Evolutionary conservation across 2,113 vertebrate species (phyloP).

Genomic region (Thalassoma bifasciatum): DNA sequence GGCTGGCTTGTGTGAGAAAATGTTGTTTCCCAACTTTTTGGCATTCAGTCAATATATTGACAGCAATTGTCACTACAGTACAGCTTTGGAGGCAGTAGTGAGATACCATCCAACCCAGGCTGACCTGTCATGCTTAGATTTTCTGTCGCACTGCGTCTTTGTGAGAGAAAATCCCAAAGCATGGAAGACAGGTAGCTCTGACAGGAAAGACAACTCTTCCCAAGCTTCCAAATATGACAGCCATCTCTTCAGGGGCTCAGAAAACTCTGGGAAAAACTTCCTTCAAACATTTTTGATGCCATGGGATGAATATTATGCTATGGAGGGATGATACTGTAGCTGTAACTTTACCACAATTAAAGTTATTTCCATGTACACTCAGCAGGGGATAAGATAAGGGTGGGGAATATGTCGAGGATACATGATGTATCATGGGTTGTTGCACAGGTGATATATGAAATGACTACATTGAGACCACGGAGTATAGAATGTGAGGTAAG

Average conservation of each 20-base stretch:
- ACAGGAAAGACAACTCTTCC: constrained; percentile 50
- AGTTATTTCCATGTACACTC: not conserved
- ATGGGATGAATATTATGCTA: constrained; percentile 3
- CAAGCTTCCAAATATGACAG: constrained; percentile 25
- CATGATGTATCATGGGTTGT: too few species aligned
- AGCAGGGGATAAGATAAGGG: not conserved
- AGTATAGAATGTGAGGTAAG: too few species aligned
- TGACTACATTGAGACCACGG: too few species aligned
- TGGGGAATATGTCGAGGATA: too few species aligned
- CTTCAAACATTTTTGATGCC: constrained; percentile 25
- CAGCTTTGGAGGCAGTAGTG: constrained; percentile 59
- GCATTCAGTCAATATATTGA: constrained; percentile 84
- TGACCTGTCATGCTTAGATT: constrained; percentile 68
- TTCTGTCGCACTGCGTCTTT: constrained; percentile 53
- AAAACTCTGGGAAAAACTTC: constrained; percentile 29
- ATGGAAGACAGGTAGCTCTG: constrained; percentile 51
- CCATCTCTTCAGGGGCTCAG: constrained; percentile 27
- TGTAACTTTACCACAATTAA: constrained; percentile 9
- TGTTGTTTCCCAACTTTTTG: constrained; percentile 81
- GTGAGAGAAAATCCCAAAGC: constrained; percentile 62
- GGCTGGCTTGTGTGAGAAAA: constrained; percentile 68
- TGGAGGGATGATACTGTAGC: not conserved
- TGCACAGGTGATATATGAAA: too few species aligned
- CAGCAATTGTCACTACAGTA: constrained; percentile 76
- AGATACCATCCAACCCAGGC: constrained; percentile 53